Evolutionary conservation across 2,797 vertebrate genomes (phyloP).

Genomic region (Champsocephalus esox): DNA sequence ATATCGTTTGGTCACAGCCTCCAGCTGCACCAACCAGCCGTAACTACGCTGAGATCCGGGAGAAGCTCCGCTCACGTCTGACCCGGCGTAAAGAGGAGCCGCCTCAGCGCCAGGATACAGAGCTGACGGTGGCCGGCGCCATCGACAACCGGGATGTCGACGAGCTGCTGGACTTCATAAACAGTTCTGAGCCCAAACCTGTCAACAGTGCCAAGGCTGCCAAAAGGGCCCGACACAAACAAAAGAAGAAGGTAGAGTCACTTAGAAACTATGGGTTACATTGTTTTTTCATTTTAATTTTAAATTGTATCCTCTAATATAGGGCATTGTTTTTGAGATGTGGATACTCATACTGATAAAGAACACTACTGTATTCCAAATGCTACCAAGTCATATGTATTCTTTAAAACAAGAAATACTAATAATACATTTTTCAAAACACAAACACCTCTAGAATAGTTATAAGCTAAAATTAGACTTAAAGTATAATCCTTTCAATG

Average conservation of each 20-base stretch:
- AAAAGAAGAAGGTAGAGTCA: constrained; percentile 93
- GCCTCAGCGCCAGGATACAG: constrained; percentile 92
- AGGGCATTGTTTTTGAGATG: background rate
- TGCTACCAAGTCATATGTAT: background rate
- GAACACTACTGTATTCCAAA: background rate
- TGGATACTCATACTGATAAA: background rate
- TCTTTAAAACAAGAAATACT: background rate
- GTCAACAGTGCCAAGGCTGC: constrained; percentile 98
- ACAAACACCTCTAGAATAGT: background rate
- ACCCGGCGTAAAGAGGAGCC: constrained; percentile 97
- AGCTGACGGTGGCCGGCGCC: constrained; percentile 83
- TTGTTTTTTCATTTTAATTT: background rate
- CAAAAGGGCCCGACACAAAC: constrained; percentile 97
- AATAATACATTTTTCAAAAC: background rate
- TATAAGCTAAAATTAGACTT: background rate
- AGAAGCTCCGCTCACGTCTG: constrained; percentile 95
- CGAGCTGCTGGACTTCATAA: constrained; percentile 97
- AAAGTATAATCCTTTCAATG: background rate
- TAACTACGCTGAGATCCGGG: constrained; percentile 98
- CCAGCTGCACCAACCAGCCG: constrained; percentile 97
- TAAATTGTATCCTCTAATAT: background rate
- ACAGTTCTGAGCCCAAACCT: constrained; percentile 95
- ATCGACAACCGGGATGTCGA: constrained; percentile 96
- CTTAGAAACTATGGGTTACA: background rate
- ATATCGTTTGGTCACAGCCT: constrained; percentile 83